Evolutionary conservation across 1,140 invertebrate species (phyloP).

Genomic region (Achroia grisella): DNA sequence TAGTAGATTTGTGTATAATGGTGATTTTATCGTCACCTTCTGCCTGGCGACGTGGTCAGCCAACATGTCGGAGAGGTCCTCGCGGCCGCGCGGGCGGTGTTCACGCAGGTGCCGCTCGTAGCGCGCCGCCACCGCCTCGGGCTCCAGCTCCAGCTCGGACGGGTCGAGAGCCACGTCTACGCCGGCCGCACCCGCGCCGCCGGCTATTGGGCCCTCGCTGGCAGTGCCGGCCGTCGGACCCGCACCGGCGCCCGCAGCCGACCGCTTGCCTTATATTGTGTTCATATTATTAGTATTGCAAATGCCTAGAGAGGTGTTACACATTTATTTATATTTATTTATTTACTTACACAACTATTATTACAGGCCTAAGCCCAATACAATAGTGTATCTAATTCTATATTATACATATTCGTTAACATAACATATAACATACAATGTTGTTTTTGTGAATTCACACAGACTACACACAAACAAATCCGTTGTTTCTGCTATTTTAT

Average conservation of each 20-base stretch:
- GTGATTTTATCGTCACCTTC: no score
- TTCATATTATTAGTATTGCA: background rate
- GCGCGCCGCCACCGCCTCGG: slow-evolving; percentile 95
- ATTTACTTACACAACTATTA: no score
- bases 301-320: no score
- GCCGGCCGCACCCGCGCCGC: slow-evolving; percentile 54
- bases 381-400: no score
- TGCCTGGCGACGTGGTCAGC: slow-evolving; percentile 97
- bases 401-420: no score
- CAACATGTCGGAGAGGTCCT: slow-evolving; percentile 98
- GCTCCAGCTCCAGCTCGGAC: slow-evolving; percentile 96
- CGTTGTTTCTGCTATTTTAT: no score
- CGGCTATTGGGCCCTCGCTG: slow-evolving; percentile 5
- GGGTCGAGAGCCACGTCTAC: slow-evolving; percentile 98
- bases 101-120: slow-evolving; percentile 98
- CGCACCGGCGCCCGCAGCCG: slow-evolving; percentile 4
- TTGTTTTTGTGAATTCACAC: no score
- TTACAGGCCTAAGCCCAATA: no score
- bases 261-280: slow-evolving; percentile 29
- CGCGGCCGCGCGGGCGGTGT: slow-evolving; percentile 89
- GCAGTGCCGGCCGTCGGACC: slow-evolving; percentile 15
- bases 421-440: no score
- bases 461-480: no score
- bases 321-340: no score
- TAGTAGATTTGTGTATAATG: no score